Evolutionary conservation across 2,888 invertebrate genomes (phyloP).

Genomic region (Ormyrus pomaceus): DNA sequence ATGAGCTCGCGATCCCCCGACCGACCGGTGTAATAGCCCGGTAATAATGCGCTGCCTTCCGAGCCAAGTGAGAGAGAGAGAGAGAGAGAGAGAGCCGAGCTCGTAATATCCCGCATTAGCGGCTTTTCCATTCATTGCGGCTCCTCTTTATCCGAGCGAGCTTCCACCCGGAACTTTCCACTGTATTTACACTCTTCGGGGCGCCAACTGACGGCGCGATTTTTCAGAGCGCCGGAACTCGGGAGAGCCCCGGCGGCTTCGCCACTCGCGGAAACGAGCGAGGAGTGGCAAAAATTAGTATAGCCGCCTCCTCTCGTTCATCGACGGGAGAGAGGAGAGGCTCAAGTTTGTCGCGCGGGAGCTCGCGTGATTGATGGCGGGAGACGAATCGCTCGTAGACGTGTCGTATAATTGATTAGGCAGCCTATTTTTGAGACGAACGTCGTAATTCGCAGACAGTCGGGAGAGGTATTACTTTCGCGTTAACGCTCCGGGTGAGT

Average conservation of each 20-base stretch:
- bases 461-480: too few relatives aligned
- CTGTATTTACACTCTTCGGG: neutral
- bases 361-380: too few relatives aligned
- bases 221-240: neutral
- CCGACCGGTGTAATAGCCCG: conserved; percentile 36
- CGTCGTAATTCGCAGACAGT: too few relatives aligned
- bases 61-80: neutral
- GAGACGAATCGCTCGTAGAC: too few relatives aligned
- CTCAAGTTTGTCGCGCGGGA: too few relatives aligned
- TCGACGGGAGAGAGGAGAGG: too few relatives aligned
- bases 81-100: neutral
- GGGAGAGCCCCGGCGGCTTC: too few relatives aligned
- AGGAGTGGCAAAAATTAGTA: neutral
- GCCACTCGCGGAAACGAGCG: neutral
- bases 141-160: too few relatives aligned
- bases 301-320: neutral
- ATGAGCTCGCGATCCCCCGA: neutral
- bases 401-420: too few relatives aligned
- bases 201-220: neutral
- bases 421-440: too few relatives aligned
- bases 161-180: too few relatives aligned
- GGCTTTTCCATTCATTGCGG: conserved; percentile 22
- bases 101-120: conserved; percentile 45
- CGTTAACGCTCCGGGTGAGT: too few relatives aligned
- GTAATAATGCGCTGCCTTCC: conserved; percentile 30